Conservation (phyloP, 2,797 vertebrate genomes). For the Alouatta caraya region DNA sequence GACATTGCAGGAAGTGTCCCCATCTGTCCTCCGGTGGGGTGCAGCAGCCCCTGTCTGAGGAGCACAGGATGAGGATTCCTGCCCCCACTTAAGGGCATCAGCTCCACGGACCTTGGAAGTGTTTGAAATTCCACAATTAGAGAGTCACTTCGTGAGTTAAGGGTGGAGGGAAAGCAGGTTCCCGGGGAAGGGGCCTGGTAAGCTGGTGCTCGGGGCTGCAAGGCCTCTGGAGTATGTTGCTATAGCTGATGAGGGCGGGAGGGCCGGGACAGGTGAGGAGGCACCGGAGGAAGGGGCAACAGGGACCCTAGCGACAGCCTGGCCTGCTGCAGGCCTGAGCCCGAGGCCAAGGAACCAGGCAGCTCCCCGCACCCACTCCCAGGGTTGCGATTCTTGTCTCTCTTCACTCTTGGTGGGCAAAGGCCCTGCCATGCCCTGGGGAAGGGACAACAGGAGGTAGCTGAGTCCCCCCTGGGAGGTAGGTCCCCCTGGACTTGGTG, state of each 20-base stretch:
- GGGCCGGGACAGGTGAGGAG: not conserved
- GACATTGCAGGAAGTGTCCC: fast-evolving
- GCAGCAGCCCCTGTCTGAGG: not conserved
- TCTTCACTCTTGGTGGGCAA: not conserved
- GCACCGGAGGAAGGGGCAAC: fast-evolving
- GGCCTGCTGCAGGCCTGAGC: not conserved
- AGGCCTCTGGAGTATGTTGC: not conserved
- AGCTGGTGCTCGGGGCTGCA: not conserved
- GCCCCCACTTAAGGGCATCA: not conserved
- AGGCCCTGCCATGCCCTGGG: not conserved
- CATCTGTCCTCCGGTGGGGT: not conserved
- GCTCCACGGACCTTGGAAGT: not conserved
- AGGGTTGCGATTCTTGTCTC: not conserved
- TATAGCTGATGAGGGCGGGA: too few relatives aligned
- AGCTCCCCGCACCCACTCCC: fast-evolving
- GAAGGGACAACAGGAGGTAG: not conserved
- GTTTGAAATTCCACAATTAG: not conserved
- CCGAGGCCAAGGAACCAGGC: not conserved
- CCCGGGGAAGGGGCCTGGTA: not conserved
- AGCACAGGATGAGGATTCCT: too few relatives aligned
- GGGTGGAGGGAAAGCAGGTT: not conserved
- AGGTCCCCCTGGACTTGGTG: not conserved
- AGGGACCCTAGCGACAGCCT: not conserved
- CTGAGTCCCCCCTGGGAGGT: not conserved
- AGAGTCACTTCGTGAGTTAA: not conserved